These are phyloP conservation scores for Heliornis fulica DNA, from an alignment of 2,113 vertebrate species.

Conservation along the genomic window DNA sequence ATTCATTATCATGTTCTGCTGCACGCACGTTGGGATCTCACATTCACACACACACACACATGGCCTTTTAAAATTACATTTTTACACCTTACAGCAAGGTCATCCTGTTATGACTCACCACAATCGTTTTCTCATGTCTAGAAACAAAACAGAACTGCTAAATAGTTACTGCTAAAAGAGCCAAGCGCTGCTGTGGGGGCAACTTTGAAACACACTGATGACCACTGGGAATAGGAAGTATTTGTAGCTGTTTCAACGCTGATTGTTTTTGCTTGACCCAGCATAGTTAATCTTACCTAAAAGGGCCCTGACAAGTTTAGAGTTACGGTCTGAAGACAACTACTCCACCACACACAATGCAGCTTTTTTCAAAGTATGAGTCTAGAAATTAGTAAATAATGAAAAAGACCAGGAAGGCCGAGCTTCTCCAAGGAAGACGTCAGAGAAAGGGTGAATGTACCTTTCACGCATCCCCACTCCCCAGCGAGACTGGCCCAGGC, in stretches of 20 bases:
- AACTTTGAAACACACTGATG: slow-evolving; percentile 11
- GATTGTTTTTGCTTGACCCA: slow-evolving; percentile 14
- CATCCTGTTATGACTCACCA: not conserved
- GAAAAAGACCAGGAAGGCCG: not conserved
- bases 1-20: slow-evolving; percentile 48
- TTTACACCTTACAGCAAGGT: slow-evolving; percentile 44
- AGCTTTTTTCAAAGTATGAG: not conserved
- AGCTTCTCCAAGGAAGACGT: not conserved
- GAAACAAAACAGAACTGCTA: slow-evolving; percentile 35
- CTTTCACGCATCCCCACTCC: not conserved
- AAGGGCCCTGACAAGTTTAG: not conserved
- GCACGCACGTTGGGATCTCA: not conserved
- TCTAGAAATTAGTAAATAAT: not conserved
- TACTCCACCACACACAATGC: not conserved
- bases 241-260: not conserved
- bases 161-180: not conserved
- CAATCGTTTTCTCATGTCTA: not conserved
- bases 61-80: slow-evolving; percentile 23
- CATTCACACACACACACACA: not conserved
- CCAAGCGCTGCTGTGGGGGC: not conserved
- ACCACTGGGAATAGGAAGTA: not conserved
- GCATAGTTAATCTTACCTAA: not conserved
- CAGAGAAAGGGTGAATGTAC: not conserved
- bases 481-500: not conserved
- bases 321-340: not conserved